phyloP scores from a whole-genome alignment of 2,797 vertebrate species.

The Xyrichtys novacula region DNA sequence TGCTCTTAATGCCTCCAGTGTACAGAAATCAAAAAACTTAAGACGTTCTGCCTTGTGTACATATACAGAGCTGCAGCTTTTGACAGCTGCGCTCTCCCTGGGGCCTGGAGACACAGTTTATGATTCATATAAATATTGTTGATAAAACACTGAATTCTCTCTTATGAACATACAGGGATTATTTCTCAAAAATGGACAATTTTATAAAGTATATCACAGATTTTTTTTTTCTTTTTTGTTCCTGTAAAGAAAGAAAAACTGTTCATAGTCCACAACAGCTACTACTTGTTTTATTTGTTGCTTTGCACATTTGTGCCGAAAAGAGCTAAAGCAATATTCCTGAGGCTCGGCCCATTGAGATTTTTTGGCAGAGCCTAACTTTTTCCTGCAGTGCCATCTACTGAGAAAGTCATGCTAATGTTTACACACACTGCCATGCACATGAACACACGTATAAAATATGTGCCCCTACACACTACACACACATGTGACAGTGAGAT shows the following conservation, averaged over 20 bases:
- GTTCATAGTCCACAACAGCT: slow-evolving; percentile 60
- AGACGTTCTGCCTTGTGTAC: slow-evolving; percentile 80
- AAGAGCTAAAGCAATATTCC: slow-evolving; percentile 81
- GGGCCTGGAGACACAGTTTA: slow-evolving; percentile 65
- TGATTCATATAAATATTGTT: slow-evolving; percentile 65
- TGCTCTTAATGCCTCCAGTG: slow-evolving; percentile 62
- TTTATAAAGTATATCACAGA: slow-evolving; percentile 60
- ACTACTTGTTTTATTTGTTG: slow-evolving; percentile 43
- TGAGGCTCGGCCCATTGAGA: slow-evolving; percentile 55
- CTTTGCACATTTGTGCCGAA: slow-evolving; percentile 74
- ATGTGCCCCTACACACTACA: slow-evolving; percentile 67
- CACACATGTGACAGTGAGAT: slow-evolving; percentile 21
- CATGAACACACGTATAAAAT: slow-evolving; percentile 70
- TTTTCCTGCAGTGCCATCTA: slow-evolving; percentile 80
- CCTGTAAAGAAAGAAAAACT: slow-evolving; percentile 60
- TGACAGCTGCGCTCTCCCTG: slow-evolving; percentile 54
- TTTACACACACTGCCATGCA: slow-evolving; percentile 80
- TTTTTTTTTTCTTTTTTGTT: slow-evolving; percentile 60
- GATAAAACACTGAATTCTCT: slow-evolving; percentile 65
- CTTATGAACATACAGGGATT: slow-evolving; percentile 66
- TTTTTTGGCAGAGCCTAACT: slow-evolving; percentile 67
- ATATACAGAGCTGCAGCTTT: slow-evolving; percentile 70
- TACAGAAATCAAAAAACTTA: slow-evolving; percentile 66
- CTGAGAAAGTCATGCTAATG: slow-evolving; percentile 70
- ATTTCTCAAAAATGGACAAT: slow-evolving; percentile 65